Conservation (phyloP, 2,797 vertebrate genomes). For the Myiotriccus ornatus region DNA sequence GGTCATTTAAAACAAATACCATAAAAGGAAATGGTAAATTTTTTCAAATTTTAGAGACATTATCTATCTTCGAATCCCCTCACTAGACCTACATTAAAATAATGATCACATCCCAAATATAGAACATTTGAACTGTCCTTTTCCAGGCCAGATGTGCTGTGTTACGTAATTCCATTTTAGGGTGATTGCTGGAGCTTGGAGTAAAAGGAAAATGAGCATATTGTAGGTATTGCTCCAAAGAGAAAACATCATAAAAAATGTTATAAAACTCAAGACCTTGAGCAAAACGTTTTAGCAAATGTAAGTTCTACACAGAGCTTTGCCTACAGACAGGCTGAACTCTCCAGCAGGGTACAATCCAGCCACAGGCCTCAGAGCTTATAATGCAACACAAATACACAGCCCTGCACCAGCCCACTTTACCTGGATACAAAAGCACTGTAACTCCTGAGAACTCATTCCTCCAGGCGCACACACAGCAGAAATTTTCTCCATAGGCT, state of each 20-base stretch:
- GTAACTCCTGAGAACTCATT: neutral
- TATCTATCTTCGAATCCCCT: slow-evolving; percentile 21
- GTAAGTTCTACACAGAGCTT: neutral
- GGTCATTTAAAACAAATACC: slow-evolving; percentile 5
- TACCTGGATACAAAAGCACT: neutral
- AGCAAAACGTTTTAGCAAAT: slow-evolving; percentile 33
- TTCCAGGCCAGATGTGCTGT: slow-evolving; percentile 47
- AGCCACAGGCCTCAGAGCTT: neutral
- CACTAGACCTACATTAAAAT: slow-evolving; percentile 24
- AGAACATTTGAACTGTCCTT: slow-evolving; percentile 23
- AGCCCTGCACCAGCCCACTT: neutral
- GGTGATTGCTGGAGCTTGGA: slow-evolving; percentile 31
- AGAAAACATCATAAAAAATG: neutral
- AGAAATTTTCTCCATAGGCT: slow-evolving; percentile 26
- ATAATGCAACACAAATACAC: neutral
- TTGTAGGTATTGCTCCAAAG: slow-evolving; percentile 32
- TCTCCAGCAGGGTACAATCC: neutral
- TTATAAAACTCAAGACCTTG: slow-evolving; percentile 44
- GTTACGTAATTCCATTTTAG: slow-evolving; percentile 50
- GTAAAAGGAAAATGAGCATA: slow-evolving; percentile 9
- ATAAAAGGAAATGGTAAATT: neutral
- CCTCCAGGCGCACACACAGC: slow-evolving; percentile 20
- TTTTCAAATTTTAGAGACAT: neutral
- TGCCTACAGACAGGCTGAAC: neutral
- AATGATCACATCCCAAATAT: slow-evolving; percentile 16